phyloP scores from a whole-genome alignment of 2,888 invertebrate genomes.

The Eupeodes latifasciatus region DNA sequence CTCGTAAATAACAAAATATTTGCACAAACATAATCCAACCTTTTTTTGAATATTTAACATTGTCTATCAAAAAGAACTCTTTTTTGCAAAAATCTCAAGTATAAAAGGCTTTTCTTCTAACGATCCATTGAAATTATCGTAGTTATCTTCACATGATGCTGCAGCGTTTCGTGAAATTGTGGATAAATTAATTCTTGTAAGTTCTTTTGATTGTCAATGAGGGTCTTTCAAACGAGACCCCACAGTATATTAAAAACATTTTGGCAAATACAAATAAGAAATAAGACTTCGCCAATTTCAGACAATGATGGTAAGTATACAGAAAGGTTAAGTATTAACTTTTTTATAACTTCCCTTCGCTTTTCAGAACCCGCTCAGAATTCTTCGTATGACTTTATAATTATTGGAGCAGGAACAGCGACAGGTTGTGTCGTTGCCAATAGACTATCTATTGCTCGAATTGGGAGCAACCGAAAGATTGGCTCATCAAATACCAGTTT shows the following conservation, averaged over 20 bases:
- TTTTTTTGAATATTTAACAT: too few species aligned
- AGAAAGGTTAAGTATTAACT: too few species aligned
- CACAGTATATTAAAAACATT: not conserved
- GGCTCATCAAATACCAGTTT: conserved; percentile 80
- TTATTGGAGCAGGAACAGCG: conserved; percentile 94
- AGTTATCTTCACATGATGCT: not conserved
- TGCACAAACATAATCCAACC: too few species aligned
- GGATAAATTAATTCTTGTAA: not conserved
- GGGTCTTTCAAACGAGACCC: not conserved
- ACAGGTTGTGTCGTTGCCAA: conserved; percentile 85
- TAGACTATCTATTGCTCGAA: conserved; percentile 84
- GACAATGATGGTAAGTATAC: not conserved
- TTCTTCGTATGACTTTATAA: conserved; percentile 91
- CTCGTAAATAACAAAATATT: too few species aligned
- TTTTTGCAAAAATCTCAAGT: too few species aligned
- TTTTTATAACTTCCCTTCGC: not conserved
- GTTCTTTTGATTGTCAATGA: not conserved
- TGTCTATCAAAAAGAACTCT: too few species aligned
- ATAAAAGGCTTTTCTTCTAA: too few species aligned
- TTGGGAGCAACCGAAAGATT: conserved; percentile 84
- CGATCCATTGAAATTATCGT: too few species aligned
- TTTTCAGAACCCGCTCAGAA: conserved; percentile 89
- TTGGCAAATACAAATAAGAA: not conserved
- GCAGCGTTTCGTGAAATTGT: not conserved
- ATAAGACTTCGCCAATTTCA: not conserved